Conservation (phyloP, 92 coral and sea anemone species). For the Epizoanthus illoricatus region DNA sequence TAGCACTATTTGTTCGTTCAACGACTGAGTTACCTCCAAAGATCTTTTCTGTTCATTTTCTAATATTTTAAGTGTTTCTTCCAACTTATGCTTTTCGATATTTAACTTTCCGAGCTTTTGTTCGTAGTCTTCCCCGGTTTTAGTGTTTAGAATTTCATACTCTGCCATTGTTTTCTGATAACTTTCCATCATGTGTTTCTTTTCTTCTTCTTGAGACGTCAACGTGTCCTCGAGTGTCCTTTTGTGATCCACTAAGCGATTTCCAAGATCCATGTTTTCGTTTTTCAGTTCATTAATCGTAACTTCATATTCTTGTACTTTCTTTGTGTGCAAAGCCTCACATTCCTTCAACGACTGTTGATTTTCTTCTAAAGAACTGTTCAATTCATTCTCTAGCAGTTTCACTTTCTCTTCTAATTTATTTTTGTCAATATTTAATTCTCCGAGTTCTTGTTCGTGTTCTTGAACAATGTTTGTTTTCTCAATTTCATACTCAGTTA, state of each 20-base stretch:
- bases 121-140: constrained; percentile 44
- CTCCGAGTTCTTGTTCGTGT: constrained; percentile 50
- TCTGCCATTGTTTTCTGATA: constrained; percentile 47
- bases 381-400: constrained; percentile 31
- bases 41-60: neutral
- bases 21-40: neutral
- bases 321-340: neutral
- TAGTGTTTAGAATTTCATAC: constrained; percentile 24
- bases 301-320: neutral
- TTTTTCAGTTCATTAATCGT: neutral
- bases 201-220: constrained; percentile 20
- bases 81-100: constrained; percentile 33
- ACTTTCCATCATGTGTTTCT: constrained; percentile 46
- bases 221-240: too few species aligned
- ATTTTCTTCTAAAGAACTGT: neutral
- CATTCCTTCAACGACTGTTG: neutral
- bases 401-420: constrained; percentile 49
- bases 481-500: constrained; percentile 56
- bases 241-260: neutral
- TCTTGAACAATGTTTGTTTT: constrained; percentile 68
- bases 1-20: too few species aligned
- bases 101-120: constrained; percentile 33
- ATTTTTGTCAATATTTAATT: constrained; percentile 32
- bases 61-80: constrained; percentile 18
- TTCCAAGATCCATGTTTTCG: neutral